These are phyloP conservation scores for Monoplex corrugatus DNA, from an alignment of 2,888 invertebrate species.

Conservation along the genomic window DNA sequence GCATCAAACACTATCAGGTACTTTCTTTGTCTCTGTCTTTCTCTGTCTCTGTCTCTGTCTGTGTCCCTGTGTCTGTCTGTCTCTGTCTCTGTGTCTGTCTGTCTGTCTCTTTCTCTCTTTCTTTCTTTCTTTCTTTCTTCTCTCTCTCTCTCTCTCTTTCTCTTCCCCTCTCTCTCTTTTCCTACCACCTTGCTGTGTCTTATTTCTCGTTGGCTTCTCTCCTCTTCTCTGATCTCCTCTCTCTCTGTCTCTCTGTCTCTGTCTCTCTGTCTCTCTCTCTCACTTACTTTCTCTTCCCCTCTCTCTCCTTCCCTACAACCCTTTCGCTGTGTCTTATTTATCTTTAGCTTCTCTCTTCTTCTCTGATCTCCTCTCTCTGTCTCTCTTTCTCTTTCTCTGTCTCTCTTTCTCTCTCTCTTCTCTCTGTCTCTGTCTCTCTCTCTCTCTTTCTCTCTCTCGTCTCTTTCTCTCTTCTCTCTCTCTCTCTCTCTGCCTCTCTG, in stretches of 20 bases:
- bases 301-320: no score
- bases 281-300: slow-evolving; percentile 28
- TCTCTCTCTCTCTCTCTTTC: neutral
- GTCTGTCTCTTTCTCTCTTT: neutral
- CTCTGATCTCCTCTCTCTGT: neutral
- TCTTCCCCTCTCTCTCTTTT: neutral
- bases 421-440: neutral
- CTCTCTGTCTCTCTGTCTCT: neutral
- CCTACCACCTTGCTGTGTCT: neutral
- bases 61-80: neutral
- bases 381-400: neutral
- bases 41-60: no score
- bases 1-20: no score
- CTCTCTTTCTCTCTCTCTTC: neutral
- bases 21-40: no score
- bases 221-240: neutral
- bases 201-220: neutral
- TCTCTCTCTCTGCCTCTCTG: slow-evolving; percentile 31
- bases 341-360: no score
- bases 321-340: no score
- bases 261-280: neutral
- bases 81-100: neutral
- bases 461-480: slow-evolving; percentile 24
- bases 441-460: neutral
- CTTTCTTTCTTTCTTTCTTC: neutral